Conservation (phyloP, 2,888 invertebrate genomes). For the Keiferia lycopersicella region DNA sequence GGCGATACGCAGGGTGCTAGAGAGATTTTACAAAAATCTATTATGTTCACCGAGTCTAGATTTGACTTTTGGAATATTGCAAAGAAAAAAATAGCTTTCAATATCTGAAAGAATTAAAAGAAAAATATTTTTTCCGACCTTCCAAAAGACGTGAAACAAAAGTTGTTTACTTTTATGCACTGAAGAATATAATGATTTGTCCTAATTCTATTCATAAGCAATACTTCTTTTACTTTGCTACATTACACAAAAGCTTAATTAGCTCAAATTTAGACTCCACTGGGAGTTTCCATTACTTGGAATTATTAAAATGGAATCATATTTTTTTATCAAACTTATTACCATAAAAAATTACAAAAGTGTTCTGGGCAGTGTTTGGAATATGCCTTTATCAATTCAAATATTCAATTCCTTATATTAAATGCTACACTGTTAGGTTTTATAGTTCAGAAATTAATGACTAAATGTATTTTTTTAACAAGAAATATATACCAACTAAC, state of each 20-base stretch:
- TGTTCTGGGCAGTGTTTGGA: constrained; percentile 58
- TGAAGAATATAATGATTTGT: neutral
- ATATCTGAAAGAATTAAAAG: too few relatives aligned
- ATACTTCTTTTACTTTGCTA: constrained; percentile 5
- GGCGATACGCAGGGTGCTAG: neutral
- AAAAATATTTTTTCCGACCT: too few relatives aligned
- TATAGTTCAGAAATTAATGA: constrained; percentile 38
- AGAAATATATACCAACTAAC: constrained; percentile 35
- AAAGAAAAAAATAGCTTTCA: too few relatives aligned
- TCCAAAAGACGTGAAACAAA: neutral
- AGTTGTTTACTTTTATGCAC: neutral
- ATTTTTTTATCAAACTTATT: constrained; percentile 42
- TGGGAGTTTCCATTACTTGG: constrained; percentile 52
- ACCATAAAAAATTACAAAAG: constrained; percentile 55
- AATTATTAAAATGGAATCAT: constrained; percentile 52
- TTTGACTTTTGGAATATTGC: too few relatives aligned
- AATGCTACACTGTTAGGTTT: constrained; percentile 44
- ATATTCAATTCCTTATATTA: constrained; percentile 59
- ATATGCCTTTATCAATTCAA: constrained; percentile 43
- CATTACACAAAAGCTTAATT: constrained; percentile 37
- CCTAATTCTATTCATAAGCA: constrained; percentile 26
- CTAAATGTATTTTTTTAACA: constrained; percentile 1
- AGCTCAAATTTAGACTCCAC: constrained; percentile 56
- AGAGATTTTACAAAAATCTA: too few relatives aligned
- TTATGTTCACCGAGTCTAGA: too few relatives aligned